A percentile compares a stretch with the other conserved stretches of the same genome.
Evolutionary conservation across 2,113 vertebrate species (phyloP).

Genomic region (Oryzias melastigma): DNA sequence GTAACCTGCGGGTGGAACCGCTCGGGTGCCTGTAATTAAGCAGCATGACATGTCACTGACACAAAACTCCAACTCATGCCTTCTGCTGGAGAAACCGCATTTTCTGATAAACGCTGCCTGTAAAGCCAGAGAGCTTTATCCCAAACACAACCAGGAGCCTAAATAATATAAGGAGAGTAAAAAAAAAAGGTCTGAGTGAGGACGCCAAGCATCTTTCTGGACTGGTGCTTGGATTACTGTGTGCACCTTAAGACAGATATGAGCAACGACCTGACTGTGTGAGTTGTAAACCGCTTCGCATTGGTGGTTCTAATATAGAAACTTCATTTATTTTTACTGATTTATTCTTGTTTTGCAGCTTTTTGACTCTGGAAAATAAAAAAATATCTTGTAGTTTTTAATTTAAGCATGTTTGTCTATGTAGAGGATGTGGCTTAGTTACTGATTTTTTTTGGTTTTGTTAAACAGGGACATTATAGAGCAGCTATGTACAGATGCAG

Average conservation of each 20-base stretch:
- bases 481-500: slow-evolving; percentile 66
- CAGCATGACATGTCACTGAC: slow-evolving; percentile 30
- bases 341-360: slow-evolving; percentile 6
- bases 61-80: slow-evolving; percentile 26
- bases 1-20: slow-evolving; percentile 49
- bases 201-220: background rate
- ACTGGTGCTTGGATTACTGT: slow-evolving; percentile 13
- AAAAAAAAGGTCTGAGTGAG: background rate
- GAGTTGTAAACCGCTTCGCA: slow-evolving; percentile 1
- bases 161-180: no score
- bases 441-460: slow-evolving; percentile 34
- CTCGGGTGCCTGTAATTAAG: slow-evolving; percentile 62
- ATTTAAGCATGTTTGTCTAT: slow-evolving; percentile 11
- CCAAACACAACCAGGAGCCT: background rate
- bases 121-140: slow-evolving; percentile 11
- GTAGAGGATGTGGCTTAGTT: slow-evolving; percentile 57
- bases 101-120: slow-evolving; percentile 26
- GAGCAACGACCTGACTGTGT: slow-evolving; percentile 11
- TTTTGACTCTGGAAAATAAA: slow-evolving; percentile 9
- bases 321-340: slow-evolving; percentile 8
- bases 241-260: slow-evolving; percentile 54
- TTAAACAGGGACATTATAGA: slow-evolving; percentile 41
- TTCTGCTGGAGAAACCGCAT: slow-evolving; percentile 31
- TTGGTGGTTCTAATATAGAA: slow-evolving; percentile 7
- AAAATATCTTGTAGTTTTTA: no score